Conservation (phyloP, 1,140 invertebrate species). For the Drosophila seguyi region DNA sequence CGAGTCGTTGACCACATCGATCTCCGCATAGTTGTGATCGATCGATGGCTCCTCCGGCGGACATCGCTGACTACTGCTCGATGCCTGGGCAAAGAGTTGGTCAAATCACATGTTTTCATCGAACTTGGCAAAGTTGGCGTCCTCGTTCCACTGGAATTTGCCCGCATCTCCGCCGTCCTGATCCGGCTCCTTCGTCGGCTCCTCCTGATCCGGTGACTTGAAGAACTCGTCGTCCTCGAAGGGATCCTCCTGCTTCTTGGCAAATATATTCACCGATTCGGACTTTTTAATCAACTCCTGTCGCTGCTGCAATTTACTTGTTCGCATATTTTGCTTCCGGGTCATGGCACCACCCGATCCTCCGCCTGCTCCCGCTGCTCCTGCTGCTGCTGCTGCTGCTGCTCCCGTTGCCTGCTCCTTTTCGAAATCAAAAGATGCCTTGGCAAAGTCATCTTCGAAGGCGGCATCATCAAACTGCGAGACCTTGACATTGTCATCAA, state of each 20-base stretch:
- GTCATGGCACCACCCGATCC: slow-evolving; percentile 35
- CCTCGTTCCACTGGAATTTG: slow-evolving; percentile 78
- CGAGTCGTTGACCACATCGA: slow-evolving; percentile 76
- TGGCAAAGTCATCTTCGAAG: slow-evolving; percentile 84
- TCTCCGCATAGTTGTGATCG: slow-evolving; percentile 75
- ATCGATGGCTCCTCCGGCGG: slow-evolving; percentile 32
- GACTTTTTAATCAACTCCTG: slow-evolving; percentile 91
- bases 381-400: too few species aligned
- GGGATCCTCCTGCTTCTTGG: slow-evolving; percentile 91
- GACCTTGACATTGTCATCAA: slow-evolving; percentile 84
- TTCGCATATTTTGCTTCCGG: slow-evolving; percentile 73
- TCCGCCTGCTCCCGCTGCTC: neutral
- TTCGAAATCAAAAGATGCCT: slow-evolving; percentile 83
- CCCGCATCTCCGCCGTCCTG: slow-evolving; percentile 16
- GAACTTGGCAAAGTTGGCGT: slow-evolving; percentile 85
- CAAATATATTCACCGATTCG: slow-evolving; percentile 94
- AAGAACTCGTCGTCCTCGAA: slow-evolving; percentile 95
- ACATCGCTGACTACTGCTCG: slow-evolving; percentile 12
- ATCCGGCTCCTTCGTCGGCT: slow-evolving; percentile 22
- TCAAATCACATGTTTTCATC: slow-evolving; percentile 86
- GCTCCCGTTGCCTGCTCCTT: slow-evolving; percentile 61
- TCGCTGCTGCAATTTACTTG: slow-evolving; percentile 72
- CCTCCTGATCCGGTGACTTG: slow-evolving; percentile 83
- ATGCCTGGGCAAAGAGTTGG: slow-evolving; percentile 75
- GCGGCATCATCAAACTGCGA: slow-evolving; percentile 84